phyloP scores from a whole-genome alignment of 2,888 invertebrate species.

The Itoplectis maculator region DNA sequence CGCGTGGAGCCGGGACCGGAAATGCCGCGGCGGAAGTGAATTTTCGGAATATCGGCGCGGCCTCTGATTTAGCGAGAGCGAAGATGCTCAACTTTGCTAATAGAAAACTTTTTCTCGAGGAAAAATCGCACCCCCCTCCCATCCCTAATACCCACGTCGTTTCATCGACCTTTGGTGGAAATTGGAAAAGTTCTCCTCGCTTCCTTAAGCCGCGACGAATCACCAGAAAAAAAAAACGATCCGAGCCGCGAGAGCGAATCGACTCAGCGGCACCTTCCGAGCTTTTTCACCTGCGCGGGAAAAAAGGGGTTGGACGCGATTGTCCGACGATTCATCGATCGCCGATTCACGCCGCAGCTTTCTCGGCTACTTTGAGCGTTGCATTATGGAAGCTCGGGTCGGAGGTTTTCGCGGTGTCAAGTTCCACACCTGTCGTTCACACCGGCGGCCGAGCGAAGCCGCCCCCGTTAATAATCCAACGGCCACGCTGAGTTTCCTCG shows the following conservation, averaged over 20 bases:
- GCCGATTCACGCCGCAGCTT: slow-evolving; percentile 16
- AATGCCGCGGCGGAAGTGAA: background rate
- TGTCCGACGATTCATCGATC: slow-evolving; percentile 40
- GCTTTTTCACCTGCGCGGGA: slow-evolving; percentile 25
- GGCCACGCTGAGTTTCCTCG: slow-evolving; percentile 25
- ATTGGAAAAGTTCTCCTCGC: slow-evolving; percentile 14
- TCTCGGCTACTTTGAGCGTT: slow-evolving; percentile 1
- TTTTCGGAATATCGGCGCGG: slow-evolving; percentile 16
- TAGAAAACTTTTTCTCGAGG: slow-evolving; percentile 32
- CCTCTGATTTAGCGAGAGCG: background rate
- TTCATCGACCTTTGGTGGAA: background rate
- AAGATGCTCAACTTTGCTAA: slow-evolving; percentile 48
- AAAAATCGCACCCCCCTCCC: background rate
- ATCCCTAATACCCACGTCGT: too few species aligned
- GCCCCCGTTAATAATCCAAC: slow-evolving; percentile 45
- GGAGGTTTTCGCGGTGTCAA: slow-evolving; percentile 58
- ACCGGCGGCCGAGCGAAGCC: slow-evolving; percentile 30
- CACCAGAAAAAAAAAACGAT: background rate
- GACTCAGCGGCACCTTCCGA: too few species aligned
- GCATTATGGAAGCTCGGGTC: slow-evolving; percentile 21
- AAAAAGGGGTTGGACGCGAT: background rate
- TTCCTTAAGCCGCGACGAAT: slow-evolving; percentile 1
- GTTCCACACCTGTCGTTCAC: slow-evolving; percentile 51
- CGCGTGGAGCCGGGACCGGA: background rate
- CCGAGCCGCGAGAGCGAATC: background rate